Evolutionary conservation across 2,797 vertebrate genomes (phyloP).

Genomic region (Amazona finschi): DNA sequence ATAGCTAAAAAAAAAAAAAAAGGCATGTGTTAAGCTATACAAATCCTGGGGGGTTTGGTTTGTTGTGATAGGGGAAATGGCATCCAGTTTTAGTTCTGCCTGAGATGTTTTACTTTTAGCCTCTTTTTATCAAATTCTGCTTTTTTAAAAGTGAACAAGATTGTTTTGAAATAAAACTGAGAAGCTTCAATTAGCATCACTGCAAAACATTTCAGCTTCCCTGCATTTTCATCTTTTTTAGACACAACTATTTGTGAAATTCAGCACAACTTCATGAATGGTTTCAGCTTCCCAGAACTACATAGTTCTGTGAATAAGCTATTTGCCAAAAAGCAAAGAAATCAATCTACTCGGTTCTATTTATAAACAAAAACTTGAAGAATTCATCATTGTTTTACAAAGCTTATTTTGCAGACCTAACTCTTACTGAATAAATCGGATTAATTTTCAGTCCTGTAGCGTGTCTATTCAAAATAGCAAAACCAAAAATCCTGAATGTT

Average conservation of each 20-base stretch:
- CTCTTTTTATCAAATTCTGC: neutral
- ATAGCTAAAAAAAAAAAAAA: neutral
- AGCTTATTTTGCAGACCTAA: neutral
- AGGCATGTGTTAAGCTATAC: neutral
- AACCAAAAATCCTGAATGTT: neutral
- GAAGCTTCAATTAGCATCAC: neutral
- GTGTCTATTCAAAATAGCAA: neutral
- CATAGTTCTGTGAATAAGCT: neutral
- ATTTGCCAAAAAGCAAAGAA: neutral
- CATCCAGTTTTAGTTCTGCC: neutral
- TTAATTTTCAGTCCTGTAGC: neutral
- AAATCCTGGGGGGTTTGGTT: neutral
- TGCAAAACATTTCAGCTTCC: neutral
- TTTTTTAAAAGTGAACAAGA: neutral
- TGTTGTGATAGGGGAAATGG: neutral
- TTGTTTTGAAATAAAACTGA: neutral
- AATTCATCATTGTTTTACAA: neutral
- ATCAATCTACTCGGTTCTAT: neutral
- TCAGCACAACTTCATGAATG: neutral
- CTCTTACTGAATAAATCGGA: neutral
- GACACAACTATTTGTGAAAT: neutral
- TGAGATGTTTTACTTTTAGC: neutral
- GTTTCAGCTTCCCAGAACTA: neutral
- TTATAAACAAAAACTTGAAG: slow-evolving; percentile 14
- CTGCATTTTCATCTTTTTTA: neutral